phyloP scores from a whole-genome alignment of 2,113 vertebrate genomes.

The Oncorhynchus keta region DNA sequence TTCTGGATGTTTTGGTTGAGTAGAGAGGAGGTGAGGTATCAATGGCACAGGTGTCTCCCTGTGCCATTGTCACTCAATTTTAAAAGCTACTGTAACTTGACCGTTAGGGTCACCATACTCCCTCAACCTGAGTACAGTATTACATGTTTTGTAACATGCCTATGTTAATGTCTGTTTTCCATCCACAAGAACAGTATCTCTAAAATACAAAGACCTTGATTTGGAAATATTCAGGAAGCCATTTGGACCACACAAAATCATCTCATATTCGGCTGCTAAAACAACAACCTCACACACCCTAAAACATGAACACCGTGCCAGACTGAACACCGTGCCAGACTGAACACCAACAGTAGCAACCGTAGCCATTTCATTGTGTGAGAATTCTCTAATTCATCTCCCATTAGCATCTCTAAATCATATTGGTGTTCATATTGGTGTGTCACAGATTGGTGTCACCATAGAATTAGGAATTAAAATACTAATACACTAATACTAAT shows the following conservation, averaged over 20 bases:
- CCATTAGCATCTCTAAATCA: background rate
- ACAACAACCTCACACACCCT: constrained; percentile 8
- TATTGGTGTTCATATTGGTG: background rate
- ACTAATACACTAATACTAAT: too few relatives aligned
- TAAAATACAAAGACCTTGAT: too few relatives aligned
- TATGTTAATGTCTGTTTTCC: too few relatives aligned
- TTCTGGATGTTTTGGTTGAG: background rate
- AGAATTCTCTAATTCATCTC: background rate
- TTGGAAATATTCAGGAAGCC: too few relatives aligned
- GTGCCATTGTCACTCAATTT: too few relatives aligned
- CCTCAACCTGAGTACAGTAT: too few relatives aligned
- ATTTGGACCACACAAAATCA: background rate
- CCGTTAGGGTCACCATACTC: too few relatives aligned
- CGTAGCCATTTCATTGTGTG: background rate
- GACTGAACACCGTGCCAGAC: constrained; percentile 5
- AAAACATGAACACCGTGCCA: constrained; percentile 21
- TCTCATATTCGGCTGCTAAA: background rate
- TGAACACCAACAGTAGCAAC: background rate
- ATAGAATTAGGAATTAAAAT: background rate
- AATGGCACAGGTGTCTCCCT: background rate
- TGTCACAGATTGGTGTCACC: too few relatives aligned
- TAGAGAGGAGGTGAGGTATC: background rate
- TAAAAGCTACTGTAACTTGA: too few relatives aligned
- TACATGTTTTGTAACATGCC: too few relatives aligned
- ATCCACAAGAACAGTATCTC: too few relatives aligned